A percentile compares a stretch with the other conserved stretches of the same genome.
Evolutionary conservation across 2,797 vertebrate genomes (phyloP).

Genomic region (Aldrovandia affinis): DNA sequence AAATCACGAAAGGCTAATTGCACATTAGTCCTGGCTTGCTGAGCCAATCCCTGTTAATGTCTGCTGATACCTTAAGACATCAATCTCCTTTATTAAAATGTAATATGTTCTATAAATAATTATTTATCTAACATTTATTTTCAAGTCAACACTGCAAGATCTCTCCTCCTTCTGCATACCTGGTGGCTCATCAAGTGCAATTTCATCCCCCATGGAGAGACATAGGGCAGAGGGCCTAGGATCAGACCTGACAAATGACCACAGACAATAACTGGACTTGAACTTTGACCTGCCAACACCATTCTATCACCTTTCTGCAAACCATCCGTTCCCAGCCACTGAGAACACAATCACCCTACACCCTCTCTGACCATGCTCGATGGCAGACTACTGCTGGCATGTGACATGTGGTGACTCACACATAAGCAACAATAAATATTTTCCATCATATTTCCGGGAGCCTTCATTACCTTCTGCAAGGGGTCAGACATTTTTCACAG

Average conservation of each 20-base stretch:
- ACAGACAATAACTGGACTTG: not conserved
- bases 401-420: not conserved
- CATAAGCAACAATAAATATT: not conserved
- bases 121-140: not conserved
- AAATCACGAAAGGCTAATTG: not conserved
- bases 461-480: not conserved
- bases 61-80: not conserved
- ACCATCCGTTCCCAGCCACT: not conserved
- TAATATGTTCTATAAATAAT: not conserved
- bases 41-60: not conserved
- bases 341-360: not conserved
- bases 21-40: not conserved
- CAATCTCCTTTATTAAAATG: not conserved
- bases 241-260: too few relatives aligned
- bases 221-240: not conserved
- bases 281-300: not conserved
- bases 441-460: not conserved
- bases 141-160: not conserved
- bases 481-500: too few relatives aligned
- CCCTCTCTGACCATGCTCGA: not conserved
- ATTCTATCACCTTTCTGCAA: not conserved
- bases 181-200: not conserved
- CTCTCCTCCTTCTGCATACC: not conserved
- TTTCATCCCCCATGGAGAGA: not conserved
- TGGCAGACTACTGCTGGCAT: not conserved